Evolutionary conservation across 2,113 vertebrate species (phyloP).

Genomic region (Brachyhypopomus occidentalis): DNA sequence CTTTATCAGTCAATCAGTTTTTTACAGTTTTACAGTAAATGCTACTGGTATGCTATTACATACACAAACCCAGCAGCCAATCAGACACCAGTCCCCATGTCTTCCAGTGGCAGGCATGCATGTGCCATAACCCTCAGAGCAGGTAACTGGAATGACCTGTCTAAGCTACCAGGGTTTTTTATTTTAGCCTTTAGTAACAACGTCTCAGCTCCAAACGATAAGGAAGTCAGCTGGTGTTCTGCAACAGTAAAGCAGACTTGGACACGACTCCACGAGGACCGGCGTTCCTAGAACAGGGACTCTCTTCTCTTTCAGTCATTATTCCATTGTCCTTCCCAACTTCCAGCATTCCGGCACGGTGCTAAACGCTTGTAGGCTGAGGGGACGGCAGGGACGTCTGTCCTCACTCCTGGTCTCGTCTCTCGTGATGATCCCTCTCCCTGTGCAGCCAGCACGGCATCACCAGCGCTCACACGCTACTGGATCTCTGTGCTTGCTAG

Average conservation of each 20-base stretch:
- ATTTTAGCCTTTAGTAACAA: conserved; percentile 11
- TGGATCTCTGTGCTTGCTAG: conserved; percentile 19
- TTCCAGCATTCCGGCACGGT: neutral
- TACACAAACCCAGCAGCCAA: neutral
- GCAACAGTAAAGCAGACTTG: neutral
- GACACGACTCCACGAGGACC: neutral
- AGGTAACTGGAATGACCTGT: conserved; percentile 13
- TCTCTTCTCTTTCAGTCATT: neutral
- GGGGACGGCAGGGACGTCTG: neutral
- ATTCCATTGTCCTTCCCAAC: neutral
- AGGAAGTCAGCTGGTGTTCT: neutral
- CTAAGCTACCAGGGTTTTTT: neutral
- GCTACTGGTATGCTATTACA: neutral
- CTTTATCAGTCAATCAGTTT: too few species aligned
- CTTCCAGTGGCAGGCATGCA: neutral
- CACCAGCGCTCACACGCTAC: neutral
- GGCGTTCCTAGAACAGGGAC: too few species aligned
- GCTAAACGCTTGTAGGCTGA: neutral
- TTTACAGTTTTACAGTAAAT: too few species aligned
- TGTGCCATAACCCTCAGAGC: neutral
- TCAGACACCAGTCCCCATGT: neutral
- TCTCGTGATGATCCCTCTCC: neutral
- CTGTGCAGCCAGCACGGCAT: conserved; percentile 7
- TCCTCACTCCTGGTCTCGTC: neutral
- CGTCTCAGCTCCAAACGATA: neutral